phyloP scores from a whole-genome alignment of 2,797 vertebrate genomes.

The Tangara arthus region DNA sequence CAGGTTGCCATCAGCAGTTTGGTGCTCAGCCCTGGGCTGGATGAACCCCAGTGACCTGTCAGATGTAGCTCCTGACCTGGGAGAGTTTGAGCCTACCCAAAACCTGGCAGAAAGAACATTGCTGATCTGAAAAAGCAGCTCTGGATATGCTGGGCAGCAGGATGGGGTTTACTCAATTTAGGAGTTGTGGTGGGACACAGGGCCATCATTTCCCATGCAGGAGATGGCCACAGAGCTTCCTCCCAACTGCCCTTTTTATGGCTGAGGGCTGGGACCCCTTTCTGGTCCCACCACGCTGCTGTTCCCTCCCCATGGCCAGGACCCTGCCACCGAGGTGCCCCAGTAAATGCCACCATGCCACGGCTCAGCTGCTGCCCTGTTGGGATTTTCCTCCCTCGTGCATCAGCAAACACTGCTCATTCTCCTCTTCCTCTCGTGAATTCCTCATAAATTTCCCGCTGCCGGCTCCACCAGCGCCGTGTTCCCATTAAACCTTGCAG shows the following conservation, averaged over 20 bases:
- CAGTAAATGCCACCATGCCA: neutral
- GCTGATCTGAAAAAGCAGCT: neutral
- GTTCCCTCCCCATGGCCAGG: neutral
- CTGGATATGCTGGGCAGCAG: neutral
- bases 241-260: neutral
- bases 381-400: neutral
- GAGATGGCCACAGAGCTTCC: neutral
- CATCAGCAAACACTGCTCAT: neutral
- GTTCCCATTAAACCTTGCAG: constrained; percentile 23
- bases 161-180: neutral
- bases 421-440: neutral
- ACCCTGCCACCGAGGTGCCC: neutral
- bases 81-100: neutral
- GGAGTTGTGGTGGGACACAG: neutral
- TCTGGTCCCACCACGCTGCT: neutral
- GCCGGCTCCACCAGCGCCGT: neutral
- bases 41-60: neutral
- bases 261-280: neutral
- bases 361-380: neutral
- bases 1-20: neutral
- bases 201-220: neutral
- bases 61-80: neutral
- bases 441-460: neutral
- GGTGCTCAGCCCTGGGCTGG: neutral
- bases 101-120: rapidly evolving